Evolutionary conservation across 2,888 invertebrate species (phyloP), one percentile per base, ranked within the genome.

Genomic region (Synanthedon tipuliformis): DNA sequence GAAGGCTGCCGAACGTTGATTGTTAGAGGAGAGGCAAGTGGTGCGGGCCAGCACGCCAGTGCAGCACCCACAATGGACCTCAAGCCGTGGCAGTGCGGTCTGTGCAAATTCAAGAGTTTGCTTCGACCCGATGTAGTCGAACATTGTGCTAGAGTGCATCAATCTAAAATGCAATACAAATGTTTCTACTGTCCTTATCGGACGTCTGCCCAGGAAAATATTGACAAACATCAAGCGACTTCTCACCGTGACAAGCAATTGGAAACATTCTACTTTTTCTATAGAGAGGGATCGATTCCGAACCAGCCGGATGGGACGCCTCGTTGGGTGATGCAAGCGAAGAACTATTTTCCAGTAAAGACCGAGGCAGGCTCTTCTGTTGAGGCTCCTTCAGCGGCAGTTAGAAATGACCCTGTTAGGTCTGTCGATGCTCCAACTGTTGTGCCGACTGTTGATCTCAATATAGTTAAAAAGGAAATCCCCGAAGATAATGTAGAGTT

Each of bases 71-170:
- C 81, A 1, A 85, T 85, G 78, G 89, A 90, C 59, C 70, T 89
- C 8, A 91, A 91, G 62, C 88, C 90, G 1, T 93, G 93, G 93
- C 89, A 90, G 54, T 94, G 94, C 65, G 91, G 91, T 13, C 68
- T 92, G 34, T 94, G 94, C 64, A 88, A 89, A 51, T 90, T 88
- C 62, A 89, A 89, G 54, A 90, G 89, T 57, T 78, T 88, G 56
- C 88, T 90, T 1, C 89, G 91, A 23, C 83, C 86, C 0, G 91
- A 91, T 50, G 89, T 93, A 40, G 77, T 84, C 0, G 78, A 82
- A 0, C 94, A 94, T 65, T 90, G 90, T 40, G 67, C 75, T 1
- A 80, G 77, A 40, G 65, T 73, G 7, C 95, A 95, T 66, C 85
- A 89, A 40, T 88, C 92, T 2, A 91, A 90, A 55, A 87, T 89